These are phyloP conservation scores for Oenanthe melanoleuca DNA, from an alignment of 2,113 vertebrate genomes.

Conservation along the genomic window DNA sequence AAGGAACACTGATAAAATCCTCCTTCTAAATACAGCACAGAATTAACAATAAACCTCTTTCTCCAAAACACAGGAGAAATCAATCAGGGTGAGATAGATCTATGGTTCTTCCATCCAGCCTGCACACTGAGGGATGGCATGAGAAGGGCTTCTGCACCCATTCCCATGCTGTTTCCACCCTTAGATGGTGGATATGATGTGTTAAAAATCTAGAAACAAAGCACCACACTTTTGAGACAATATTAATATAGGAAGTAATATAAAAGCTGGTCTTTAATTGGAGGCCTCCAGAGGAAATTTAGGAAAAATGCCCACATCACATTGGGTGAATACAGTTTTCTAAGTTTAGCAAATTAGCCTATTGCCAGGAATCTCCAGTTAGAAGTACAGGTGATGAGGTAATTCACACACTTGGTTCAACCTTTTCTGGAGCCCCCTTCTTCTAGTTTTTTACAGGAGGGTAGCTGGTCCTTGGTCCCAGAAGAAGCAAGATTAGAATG, in stretches of 20 bases:
- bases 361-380: not conserved
- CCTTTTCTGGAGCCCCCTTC: not conserved
- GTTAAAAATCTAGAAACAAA: not conserved
- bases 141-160: not conserved
- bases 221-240: not conserved
- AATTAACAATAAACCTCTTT: not conserved
- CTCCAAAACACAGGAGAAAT: not conserved
- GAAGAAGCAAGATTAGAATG: not conserved
- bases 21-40: not conserved
- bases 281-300: not conserved
- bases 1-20: not conserved
- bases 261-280: not conserved
- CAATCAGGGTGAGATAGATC: not conserved
- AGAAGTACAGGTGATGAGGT: not conserved
- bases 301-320: not conserved
- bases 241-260: not conserved
- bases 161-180: not conserved
- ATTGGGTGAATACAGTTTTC: rapidly evolving
- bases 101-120: not conserved
- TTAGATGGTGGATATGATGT: not conserved
- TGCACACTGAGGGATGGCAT: not conserved
- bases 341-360: not conserved
- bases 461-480: not conserved
- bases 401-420: not conserved
- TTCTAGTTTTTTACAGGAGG: not conserved